Conservation (phyloP, 1,140 invertebrate genomes). For the Armadillidium nasatum region DNA sequence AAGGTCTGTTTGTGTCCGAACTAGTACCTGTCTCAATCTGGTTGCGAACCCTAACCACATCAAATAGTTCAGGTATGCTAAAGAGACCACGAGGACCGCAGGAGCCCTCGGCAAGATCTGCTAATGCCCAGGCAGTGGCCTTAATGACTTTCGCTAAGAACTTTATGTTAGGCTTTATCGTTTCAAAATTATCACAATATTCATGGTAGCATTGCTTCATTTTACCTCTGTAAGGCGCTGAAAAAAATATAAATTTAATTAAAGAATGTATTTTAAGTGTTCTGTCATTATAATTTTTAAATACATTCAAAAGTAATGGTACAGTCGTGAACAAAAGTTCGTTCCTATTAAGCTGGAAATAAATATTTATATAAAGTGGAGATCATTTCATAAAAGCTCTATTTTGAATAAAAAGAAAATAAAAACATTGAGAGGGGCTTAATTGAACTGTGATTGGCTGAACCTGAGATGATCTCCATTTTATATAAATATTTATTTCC, state of each 20-base stretch:
- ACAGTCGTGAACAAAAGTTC: too few species aligned
- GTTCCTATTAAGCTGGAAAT: too few species aligned
- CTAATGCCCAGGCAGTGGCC: slow-evolving; percentile 33
- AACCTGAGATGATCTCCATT: too few species aligned
- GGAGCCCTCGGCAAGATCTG: slow-evolving; percentile 28
- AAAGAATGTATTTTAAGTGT: too few species aligned
- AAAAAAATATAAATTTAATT: slow-evolving; percentile 25
- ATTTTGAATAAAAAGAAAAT: too few species aligned
- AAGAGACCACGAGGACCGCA: slow-evolving; percentile 34
- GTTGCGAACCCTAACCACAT: not conserved
- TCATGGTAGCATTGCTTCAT: slow-evolving; percentile 52
- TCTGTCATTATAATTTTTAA: too few species aligned
- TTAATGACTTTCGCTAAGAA: slow-evolving; percentile 36
- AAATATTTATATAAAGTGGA: too few species aligned
- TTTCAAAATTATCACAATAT: slow-evolving; percentile 47
- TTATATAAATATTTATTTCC: too few species aligned
- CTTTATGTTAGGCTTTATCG: slow-evolving; percentile 19
- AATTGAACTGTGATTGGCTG: too few species aligned
- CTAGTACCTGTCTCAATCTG: not conserved
- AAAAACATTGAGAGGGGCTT: too few species aligned
- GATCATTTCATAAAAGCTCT: too few species aligned
- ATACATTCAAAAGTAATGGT: not conserved
- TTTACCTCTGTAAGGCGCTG: slow-evolving; percentile 51
- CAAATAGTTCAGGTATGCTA: slow-evolving; percentile 34
- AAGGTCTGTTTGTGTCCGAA: not conserved